A percentile compares a stretch with the other conserved stretches of the same genome.
Evolutionary conservation across 2,888 invertebrate genomes (phyloP).

Genomic region (Melanotus villosus): DNA sequence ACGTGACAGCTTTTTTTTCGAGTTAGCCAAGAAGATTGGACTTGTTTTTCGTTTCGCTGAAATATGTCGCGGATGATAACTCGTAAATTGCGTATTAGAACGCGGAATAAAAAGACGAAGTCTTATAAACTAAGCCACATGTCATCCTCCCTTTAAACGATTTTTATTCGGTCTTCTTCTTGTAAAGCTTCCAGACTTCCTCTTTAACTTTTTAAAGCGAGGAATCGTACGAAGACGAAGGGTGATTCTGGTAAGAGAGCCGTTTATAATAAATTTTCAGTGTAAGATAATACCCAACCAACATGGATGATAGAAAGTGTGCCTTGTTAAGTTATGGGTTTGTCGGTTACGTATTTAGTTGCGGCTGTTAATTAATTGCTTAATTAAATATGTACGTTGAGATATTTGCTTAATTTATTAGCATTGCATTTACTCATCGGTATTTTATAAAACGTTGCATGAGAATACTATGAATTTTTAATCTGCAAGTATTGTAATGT

Average conservation of each 20-base stretch:
- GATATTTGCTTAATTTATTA: background rate
- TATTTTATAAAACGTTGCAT: background rate
- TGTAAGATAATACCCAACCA: conserved; percentile 14
- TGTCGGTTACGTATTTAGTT: conserved; percentile 7
- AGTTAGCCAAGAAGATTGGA: too few species aligned
- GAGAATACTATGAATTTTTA: background rate
- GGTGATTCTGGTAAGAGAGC: too few species aligned
- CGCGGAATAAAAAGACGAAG: too few species aligned
- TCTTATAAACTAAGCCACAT: background rate
- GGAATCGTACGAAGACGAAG: too few species aligned
- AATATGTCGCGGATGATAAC: too few species aligned
- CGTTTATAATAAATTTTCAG: background rate
- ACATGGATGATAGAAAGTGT: background rate
- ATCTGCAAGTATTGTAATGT: background rate
- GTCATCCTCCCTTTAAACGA: background rate
- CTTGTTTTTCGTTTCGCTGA: too few species aligned
- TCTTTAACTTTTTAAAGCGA: too few species aligned
- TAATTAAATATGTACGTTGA: conserved; percentile 8
- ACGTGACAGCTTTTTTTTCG: conserved; percentile 8
- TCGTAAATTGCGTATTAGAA: too few species aligned
- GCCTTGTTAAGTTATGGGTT: background rate
- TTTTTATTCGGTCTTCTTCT: background rate
- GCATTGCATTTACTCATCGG: too few species aligned
- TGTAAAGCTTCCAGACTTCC: background rate
- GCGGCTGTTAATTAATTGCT: conserved; percentile 16